Percentiles rank a stretch among this genome's conserved stretches.
These are phyloP conservation scores for Cynaeus angustus DNA, from an alignment of 2,888 invertebrate species.

Conservation along the genomic window DNA sequence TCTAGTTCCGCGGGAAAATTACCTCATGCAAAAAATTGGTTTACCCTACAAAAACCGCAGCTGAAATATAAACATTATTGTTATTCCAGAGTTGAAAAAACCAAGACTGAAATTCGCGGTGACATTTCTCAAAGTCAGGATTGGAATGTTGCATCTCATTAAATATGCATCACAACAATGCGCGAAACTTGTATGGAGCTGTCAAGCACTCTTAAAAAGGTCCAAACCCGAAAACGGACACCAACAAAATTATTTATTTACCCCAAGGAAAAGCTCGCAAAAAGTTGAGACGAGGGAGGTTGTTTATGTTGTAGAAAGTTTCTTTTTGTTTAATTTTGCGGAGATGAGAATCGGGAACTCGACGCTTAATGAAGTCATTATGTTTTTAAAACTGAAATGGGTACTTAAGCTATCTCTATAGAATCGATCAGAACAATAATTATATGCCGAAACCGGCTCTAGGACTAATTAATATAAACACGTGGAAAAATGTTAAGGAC, in stretches of 20 bases:
- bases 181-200: conserved; percentile 53
- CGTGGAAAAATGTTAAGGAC: conserved; percentile 3
- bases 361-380: conserved; percentile 43
- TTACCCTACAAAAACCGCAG: background rate
- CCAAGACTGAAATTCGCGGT: conserved; percentile 30
- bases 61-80: conserved; percentile 10
- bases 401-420: conserved; percentile 3
- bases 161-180: conserved; percentile 55
- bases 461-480: conserved; percentile 13
- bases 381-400: conserved; percentile 9
- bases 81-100: conserved; percentile 35
- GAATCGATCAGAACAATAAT: conserved; percentile 16
- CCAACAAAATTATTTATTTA: background rate
- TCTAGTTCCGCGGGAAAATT: conserved; percentile 18
- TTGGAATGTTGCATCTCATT: conserved; percentile 57
- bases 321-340: background rate
- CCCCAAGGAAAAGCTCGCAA: background rate
- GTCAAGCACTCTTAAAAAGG: conserved; percentile 35
- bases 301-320: background rate
- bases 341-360: background rate
- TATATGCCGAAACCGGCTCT: conserved; percentile 28
- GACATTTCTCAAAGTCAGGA: conserved; percentile 52
- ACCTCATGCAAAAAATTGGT: background rate
- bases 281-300: background rate
- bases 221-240: conserved; percentile 19